These are phyloP conservation scores for Tadarida brasiliensis DNA, from an alignment of 2,797 vertebrate species.

Conservation along the genomic window DNA sequence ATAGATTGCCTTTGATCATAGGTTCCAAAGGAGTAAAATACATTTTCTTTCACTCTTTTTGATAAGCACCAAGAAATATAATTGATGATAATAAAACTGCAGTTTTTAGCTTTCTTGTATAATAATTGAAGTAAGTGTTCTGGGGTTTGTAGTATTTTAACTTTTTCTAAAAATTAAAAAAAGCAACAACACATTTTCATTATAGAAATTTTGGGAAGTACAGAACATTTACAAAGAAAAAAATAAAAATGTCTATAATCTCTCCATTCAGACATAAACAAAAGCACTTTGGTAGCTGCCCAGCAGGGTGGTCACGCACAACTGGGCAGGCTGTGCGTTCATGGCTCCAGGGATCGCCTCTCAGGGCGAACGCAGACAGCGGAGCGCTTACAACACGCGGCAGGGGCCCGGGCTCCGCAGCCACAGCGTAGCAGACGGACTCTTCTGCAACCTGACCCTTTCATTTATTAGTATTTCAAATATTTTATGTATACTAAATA, in stretches of 20 bases:
- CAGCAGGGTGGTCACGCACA: neutral
- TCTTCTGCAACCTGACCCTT: neutral
- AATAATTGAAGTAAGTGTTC: neutral
- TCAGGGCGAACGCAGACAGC: neutral
- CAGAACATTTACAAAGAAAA: conserved; percentile 24
- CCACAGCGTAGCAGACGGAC: neutral
- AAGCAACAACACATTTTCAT: neutral
- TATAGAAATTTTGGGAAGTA: conserved; percentile 11
- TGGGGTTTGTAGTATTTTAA: neutral
- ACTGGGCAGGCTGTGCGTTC: neutral
- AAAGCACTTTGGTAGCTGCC: neutral
- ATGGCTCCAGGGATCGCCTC: neutral
- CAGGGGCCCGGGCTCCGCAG: neutral
- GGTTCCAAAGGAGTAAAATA: neutral
- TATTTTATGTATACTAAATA: neutral
- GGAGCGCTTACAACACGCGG: too few species aligned
- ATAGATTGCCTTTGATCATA: neutral
- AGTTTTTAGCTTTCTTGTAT: neutral
- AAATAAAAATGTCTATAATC: neutral
- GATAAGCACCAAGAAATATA: neutral
- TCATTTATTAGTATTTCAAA: neutral
- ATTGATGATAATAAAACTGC: neutral
- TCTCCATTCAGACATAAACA: neutral
- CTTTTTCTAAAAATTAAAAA: neutral
- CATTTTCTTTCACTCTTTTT: conserved; percentile 2